These are phyloP conservation scores for Pipistrellus pygmaeus DNA, from an alignment of 2,797 vertebrate genomes.

Conservation along the genomic window DNA sequence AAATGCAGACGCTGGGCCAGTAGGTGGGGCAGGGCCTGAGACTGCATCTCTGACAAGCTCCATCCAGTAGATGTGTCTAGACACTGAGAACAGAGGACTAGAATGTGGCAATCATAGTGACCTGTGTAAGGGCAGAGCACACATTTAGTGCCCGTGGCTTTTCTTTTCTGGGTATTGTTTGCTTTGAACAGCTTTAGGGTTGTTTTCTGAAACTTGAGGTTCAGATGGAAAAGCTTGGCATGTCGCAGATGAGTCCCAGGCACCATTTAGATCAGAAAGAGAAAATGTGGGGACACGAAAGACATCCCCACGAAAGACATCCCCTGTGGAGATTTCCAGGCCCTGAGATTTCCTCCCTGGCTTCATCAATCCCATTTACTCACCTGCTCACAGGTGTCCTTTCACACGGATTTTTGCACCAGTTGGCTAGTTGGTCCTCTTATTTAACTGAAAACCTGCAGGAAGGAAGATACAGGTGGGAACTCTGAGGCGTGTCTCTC, in stretches of 20 bases:
- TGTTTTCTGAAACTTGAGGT: not conserved
- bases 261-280: not conserved
- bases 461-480: not conserved
- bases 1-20: not conserved
- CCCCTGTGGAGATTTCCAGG: not conserved
- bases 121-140: too few relatives aligned
- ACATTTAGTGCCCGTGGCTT: rapidly evolving
- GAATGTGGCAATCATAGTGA: rapidly evolving
- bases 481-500: too few relatives aligned
- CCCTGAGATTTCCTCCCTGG: not conserved
- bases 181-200: not conserved
- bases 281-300: not conserved
- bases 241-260: not conserved
- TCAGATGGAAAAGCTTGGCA: not conserved
- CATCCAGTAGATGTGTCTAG: not conserved
- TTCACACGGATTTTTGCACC: too few relatives aligned
- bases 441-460: not conserved
- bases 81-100: rapidly evolving
- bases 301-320: rapidly evolving
- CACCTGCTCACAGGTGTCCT: not conserved
- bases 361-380: rapidly evolving
- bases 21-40: not conserved
- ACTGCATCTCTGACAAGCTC: not conserved
- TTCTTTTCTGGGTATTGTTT: not conserved
- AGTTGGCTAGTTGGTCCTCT: not conserved